Base-by-base conservation (phyloP, 1,140 invertebrate species). In the Caenorhabditis briggsae region DNA sequence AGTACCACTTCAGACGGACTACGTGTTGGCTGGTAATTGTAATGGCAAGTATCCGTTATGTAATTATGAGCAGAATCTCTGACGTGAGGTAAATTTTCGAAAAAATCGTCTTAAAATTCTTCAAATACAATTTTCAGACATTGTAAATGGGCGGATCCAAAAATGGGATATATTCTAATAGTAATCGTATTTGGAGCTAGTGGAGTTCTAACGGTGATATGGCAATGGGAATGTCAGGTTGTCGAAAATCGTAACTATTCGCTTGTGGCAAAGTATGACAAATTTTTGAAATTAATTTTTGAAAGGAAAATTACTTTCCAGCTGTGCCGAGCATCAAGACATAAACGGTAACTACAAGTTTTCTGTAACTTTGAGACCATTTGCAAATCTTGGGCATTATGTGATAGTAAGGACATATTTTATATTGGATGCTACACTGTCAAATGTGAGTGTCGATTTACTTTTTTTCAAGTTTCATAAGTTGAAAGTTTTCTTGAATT, bases 181-280 rank as follows among this genome's bases (percentile, higher is more conserved):
- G 64, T 16, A 7, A 70, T 70, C 18, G 41, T 70, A 1, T 70
- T 70, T 23, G 5, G 14, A 18, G 11, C 41, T 5, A 70, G 64
- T 18, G 12, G 5, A 5, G 1, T 70, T 7, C 16, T 70, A 5
- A 70, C 64, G 6, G 8, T 46, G 5, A n/a, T 16, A 14, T 70
- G 64, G 64, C 64, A 70, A 18, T 70, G 6, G 43, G 64, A 70
- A 8, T 70, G 64, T n/a, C 9, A 70, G 16, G 64, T 70, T 9
- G 43, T 70, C 43, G 64, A 70, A 23, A 70, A 70, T 46, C 64
- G 64, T 3, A 70, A 43, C 18, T 70, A 18, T n/a, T n/a, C 64
- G 14, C 18, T 70, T 9, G 11, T 41, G 16, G 11, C n/a, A 5
- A 70, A 70, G 64, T 70, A 18, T n/a, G 64, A 0, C 23, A 14